Conservation (phyloP, 92 coral and sea anemone genomes). For the Zoanthus sociatus region DNA sequence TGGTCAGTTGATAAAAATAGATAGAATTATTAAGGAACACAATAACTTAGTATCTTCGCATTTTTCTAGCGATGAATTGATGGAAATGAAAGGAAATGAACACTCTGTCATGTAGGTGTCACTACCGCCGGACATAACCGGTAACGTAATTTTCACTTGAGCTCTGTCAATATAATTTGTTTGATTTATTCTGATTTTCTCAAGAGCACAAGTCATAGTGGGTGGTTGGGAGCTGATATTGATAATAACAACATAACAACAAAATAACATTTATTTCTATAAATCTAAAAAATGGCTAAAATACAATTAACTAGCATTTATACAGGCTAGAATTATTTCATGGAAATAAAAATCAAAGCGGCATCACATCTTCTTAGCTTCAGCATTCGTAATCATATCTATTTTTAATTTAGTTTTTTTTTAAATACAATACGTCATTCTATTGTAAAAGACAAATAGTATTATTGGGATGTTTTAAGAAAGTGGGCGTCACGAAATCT, state of each 20-base stretch:
- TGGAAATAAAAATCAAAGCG: slow-evolving; percentile 19
- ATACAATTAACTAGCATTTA: not conserved
- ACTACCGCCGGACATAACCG: not conserved
- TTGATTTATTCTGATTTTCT: slow-evolving; percentile 7
- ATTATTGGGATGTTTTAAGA: too few species aligned
- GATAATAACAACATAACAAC: slow-evolving; percentile 15
- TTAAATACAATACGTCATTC: too few species aligned
- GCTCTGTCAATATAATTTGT: not conserved
- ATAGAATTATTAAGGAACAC: not conserved
- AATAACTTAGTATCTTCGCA: not conserved
- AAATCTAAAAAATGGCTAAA: not conserved
- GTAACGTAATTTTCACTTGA: not conserved
- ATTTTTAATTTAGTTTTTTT: too few species aligned
- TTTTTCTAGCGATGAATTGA: not conserved
- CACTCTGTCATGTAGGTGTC: slow-evolving; percentile 21
- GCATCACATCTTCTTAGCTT: not conserved
- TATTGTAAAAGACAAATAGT: too few species aligned
- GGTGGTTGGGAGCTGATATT: not conserved
- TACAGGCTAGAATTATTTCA: not conserved
- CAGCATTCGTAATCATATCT: too few species aligned
- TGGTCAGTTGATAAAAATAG: slow-evolving; percentile 46
- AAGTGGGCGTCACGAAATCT: too few species aligned
- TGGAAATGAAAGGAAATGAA: slow-evolving; percentile 34
- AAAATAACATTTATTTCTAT: not conserved
- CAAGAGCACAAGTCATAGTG: not conserved